phyloP scores from a whole-genome alignment of 2,888 invertebrate genomes.

The Aphodius granarius region DNA sequence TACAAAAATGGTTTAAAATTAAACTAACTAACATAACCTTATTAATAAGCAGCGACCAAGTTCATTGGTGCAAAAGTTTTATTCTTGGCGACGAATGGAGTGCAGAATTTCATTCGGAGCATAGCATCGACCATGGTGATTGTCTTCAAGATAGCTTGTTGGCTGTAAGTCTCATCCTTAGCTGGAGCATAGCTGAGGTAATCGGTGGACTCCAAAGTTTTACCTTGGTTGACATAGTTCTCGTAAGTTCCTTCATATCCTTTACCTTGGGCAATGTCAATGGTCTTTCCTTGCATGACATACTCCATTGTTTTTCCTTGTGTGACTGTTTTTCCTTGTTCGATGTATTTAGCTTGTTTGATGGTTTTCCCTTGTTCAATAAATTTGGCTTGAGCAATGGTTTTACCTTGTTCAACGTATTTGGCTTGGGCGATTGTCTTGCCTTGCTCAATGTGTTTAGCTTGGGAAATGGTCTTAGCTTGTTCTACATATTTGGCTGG shows the following conservation, averaged over 20 bases:
- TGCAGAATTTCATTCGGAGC: constrained; percentile 15
- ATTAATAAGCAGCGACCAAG: constrained; percentile 5
- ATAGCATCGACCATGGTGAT: constrained; percentile 10
- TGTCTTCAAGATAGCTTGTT: background rate
- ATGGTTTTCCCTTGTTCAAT: constrained; percentile 13
- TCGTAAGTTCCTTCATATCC: background rate
- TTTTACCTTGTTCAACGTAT: constrained; percentile 3
- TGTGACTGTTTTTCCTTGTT: constrained; percentile 16
- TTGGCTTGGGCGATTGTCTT: constrained; percentile 14
- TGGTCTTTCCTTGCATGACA: constrained; percentile 4
- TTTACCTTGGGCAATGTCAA: constrained; percentile 13
- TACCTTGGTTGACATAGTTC: constrained; percentile 10
- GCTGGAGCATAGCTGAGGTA: background rate
- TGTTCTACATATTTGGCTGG: constrained; percentile 6
- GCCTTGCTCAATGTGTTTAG: constrained; percentile 13
- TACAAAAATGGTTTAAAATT: background rate
- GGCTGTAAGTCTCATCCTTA: background rate
- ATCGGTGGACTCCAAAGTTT: constrained; percentile 4
- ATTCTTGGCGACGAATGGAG: constrained; percentile 10
- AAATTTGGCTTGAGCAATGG: constrained; percentile 9
- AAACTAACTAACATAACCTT: background rate
- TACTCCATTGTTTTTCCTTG: constrained; percentile 14
- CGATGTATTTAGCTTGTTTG: constrained; percentile 14
- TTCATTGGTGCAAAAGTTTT: background rate
- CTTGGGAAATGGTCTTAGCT: constrained; percentile 10